Conservation (phyloP, 2,888 invertebrate species). For the Epicampocera succincta region DNA sequence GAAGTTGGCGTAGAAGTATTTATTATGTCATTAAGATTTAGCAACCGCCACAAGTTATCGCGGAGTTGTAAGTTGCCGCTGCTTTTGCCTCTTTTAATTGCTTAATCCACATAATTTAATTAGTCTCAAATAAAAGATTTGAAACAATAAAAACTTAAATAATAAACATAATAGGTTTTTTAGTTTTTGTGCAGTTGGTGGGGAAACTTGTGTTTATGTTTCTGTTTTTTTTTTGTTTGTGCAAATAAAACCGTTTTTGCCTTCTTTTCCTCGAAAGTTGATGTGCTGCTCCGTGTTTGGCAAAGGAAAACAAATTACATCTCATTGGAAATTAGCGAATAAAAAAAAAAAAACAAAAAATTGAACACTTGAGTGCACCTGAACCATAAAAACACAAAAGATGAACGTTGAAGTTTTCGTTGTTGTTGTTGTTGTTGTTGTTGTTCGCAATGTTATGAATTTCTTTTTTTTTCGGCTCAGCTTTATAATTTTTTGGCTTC, state of each 20-base stretch:
- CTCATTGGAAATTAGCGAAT: conserved; percentile 32
- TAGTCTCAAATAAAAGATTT: conserved; percentile 38
- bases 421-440: not conserved
- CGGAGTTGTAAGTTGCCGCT: not conserved
- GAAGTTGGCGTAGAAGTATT: conserved; percentile 7
- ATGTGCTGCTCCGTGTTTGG: conserved; percentile 21
- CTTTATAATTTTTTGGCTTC: conserved; percentile 46
- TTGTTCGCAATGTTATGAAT: conserved; percentile 2
- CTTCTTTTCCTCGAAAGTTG: conserved; percentile 29
- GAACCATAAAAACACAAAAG: conserved; percentile 50
- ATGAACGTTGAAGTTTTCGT: conserved; percentile 28
- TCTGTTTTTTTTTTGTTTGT: conserved; percentile 3
- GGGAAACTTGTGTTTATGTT: conserved; percentile 29
- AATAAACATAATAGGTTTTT: conserved; percentile 18
- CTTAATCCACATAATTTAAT: conserved; percentile 62
- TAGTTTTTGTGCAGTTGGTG: not conserved
- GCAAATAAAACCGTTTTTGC: conserved; percentile 34
- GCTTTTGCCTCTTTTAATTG: conserved; percentile 18
- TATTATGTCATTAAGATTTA: conserved; percentile 58
- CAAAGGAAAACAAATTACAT: conserved; percentile 48
- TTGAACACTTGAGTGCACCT: conserved; percentile 64
- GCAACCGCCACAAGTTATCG: conserved; percentile 26
- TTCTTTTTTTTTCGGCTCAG: not conserved
- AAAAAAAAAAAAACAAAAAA: conserved; percentile 33
- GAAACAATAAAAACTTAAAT: conserved; percentile 34